Evolutionary conservation across 2,113 vertebrate species (phyloP), one percentile per base, ranked within the genome.

Genomic region (Balaenoptera acutorostrata): DNA sequence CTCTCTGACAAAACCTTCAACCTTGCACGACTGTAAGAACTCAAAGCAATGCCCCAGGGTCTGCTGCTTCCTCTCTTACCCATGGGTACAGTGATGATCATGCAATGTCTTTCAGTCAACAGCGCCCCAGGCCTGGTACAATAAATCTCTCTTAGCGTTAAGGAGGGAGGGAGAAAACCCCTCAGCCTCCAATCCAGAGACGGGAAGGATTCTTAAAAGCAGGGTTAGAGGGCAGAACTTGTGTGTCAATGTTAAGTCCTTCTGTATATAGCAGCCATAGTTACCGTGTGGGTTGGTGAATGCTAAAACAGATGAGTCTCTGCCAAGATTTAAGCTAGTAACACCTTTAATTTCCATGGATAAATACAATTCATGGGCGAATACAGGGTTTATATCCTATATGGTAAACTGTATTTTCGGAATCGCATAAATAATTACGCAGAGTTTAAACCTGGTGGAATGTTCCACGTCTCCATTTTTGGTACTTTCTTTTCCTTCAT

Each of bases 241-340:
- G 41, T n/a, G 20, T 55, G 68, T 93, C 36, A 74, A 21, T 92
- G 97, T 91, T 83, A 95, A 93, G 61, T 86, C 61, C 33, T 66
- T 88, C 95, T 94, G 68, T 87, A 78, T 97, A 80, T 77, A 98
- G 95, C 83, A 95, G 81, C 44, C 12, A 49, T 93, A 97, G 97
- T 95, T 96, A 96, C 29, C 74, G 64, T 87, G 92, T 96, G 68
- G 90, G 92, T 39, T 55, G 18, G 49, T 41, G n/a, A 97, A 49
- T 39, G 29, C 55, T 82, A 81, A 88, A 93, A 83, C 86, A 93
- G 88, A 96, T 15, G 55, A 95, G 61, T 29, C 33, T 88, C 41
- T 97, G 66, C 78, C 86, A 87, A 80, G 88, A 71, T 89, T 93
- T 69, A 87, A 86, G 92, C 66, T 97, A 97, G 96, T 87, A 93